Evolutionary conservation across 2,113 vertebrate genomes (phyloP).

Genomic region (Pachyramphus minor): DNA sequence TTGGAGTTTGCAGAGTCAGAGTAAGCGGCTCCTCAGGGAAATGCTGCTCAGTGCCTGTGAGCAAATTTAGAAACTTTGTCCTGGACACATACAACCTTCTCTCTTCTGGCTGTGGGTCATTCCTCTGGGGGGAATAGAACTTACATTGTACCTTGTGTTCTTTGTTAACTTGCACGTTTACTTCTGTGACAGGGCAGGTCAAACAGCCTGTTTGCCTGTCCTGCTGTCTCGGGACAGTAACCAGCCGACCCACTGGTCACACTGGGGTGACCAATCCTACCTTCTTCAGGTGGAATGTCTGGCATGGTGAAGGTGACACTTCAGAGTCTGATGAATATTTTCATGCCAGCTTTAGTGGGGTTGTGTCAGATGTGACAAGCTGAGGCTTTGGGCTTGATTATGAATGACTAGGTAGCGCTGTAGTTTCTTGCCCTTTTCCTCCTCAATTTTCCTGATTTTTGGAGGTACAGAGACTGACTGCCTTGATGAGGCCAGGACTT

Average conservation of each 20-base stretch:
- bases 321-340: neutral
- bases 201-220: neutral
- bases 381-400: neutral
- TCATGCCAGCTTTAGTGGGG: neutral
- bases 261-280: neutral
- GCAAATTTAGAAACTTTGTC: neutral
- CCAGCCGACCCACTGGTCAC: neutral
- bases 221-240: neutral
- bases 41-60: neutral
- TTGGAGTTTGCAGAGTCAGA: neutral
- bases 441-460: neutral
- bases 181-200: neutral
- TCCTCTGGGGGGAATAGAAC: neutral
- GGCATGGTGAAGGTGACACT: neutral
- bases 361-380: neutral
- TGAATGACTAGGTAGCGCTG: neutral
- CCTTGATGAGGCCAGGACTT: neutral
- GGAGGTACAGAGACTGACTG: neutral
- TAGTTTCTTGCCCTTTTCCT: neutral
- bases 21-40: neutral
- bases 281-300: neutral
- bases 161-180: neutral
- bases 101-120: neutral
- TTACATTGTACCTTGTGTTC: neutral
- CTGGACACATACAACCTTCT: neutral